Base-by-base conservation (phyloP, 1,140 invertebrate genomes). In the Anagrus nilaparvatae region DNA sequence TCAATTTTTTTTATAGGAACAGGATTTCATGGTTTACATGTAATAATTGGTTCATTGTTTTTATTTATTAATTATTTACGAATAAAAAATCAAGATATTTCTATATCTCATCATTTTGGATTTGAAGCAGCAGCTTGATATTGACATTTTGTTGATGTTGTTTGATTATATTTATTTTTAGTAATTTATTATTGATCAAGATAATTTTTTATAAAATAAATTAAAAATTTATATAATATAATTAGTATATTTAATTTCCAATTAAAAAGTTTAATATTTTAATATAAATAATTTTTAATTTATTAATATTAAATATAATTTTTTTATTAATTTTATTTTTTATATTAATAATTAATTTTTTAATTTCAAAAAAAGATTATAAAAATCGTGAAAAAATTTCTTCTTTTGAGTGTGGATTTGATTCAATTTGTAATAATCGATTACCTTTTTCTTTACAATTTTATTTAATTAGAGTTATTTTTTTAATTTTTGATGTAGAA, bases 141-240 rank as follows among this genome's bases (percentile, higher is more conserved):
- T 48, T 82, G 78, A 76, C 78, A 82, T 63, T 82, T 82, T 72
- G 74, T 82, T 38, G 77, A 82, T 73, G 71, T 82, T 51, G 70
- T 82, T 9, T 82, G 78, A 76, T 62, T 82, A 70, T 81, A 81
- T 52, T 53, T 81, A 47, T 81, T 75, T 70, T 64, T 79, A 46
- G 73, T 68, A 40, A 70, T 81, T 59, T 81, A 80, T 53, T 80
- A 76, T 75, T 81, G 75, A 75, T 68, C 70, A 61, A 62, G 46
- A 52, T 65, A 77, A 72, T 71, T 74, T 70, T n/a, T n/a, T 72
- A 74, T 75, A 78, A 62, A 76, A 76, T 78, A 77, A 61, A n/a
- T n/a, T n/a, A n/a, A n/a, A n/a, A n/a, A 31, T 31, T 31, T 31
- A 31, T 31, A 31, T 31, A 31, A 9, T 31, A 31, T 31, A 31